Conservation (phyloP, 2,113 vertebrate genomes). For the Petroica traversi region DNA sequence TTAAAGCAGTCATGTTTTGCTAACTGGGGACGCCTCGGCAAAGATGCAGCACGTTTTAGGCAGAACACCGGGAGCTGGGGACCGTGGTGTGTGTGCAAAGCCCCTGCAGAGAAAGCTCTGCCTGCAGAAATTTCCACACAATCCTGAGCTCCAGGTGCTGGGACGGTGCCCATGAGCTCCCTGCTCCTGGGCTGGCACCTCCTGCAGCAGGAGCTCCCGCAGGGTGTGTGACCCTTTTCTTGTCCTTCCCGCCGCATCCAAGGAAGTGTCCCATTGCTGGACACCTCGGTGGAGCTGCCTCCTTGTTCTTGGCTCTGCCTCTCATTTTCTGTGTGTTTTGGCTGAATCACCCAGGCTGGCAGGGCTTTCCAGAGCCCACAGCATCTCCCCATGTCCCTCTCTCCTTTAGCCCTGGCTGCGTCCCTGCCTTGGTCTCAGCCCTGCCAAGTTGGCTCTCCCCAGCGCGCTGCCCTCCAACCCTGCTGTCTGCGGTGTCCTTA, state of each 20-base stretch:
- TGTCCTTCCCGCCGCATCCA: neutral
- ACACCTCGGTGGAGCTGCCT: neutral
- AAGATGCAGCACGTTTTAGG: neutral
- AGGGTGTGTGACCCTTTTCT: neutral
- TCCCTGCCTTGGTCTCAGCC: neutral
- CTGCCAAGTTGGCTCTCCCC: neutral
- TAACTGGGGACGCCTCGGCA: neutral
- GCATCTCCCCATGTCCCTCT: neutral
- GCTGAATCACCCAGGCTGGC: neutral
- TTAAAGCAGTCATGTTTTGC: neutral
- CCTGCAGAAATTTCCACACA: neutral
- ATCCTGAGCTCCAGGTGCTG: neutral
- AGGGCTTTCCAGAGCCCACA: neutral
- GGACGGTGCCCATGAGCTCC: neutral
- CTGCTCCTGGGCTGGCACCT: neutral
- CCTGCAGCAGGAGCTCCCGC: fast-evolving
- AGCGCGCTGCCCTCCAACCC: neutral
- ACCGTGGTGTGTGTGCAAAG: neutral
- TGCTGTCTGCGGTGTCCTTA: neutral
- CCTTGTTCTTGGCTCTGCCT: neutral
- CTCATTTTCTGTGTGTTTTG: neutral
- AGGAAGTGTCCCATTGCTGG: neutral
- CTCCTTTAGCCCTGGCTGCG: neutral
- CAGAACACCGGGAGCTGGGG: neutral
- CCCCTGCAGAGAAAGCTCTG: neutral